Evolutionary conservation across 2,797 vertebrate species (phyloP), one percentile per base, ranked within the genome.

Genomic region (Mus spretus): DNA sequence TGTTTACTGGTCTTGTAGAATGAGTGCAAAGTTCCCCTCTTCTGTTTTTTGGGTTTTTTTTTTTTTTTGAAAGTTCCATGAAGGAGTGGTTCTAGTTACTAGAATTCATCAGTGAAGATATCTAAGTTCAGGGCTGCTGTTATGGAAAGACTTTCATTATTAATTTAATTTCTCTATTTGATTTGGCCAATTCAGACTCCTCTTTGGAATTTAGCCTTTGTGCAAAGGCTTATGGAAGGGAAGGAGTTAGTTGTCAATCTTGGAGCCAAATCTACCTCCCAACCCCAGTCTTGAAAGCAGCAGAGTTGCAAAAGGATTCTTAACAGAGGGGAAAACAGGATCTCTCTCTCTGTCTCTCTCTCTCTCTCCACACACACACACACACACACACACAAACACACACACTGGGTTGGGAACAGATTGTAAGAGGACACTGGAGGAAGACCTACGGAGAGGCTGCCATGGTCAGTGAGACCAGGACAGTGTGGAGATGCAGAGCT

Each of bases 141-240:
- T 88, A n/a, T 72, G 20, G 61, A 17, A 84, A 92, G 44, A 26
- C 67, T 84, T 89, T 95, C 31, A 22, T 79, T 93, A 72, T 47
- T 34, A 67, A 85, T 78, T 95, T 70, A 91, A 6, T 94, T 82
- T 93, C 50, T 95, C 85, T 86, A 92, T 70, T 74, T 93, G 53
- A 65, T 61, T 34, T 53, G 37, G 40, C 78, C 50, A 50, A 75
- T 57, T 95, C 50, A 24, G 47, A 47, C 44, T 70, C 22, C 83
- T 95, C 31, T 59, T 53, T 70, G 80, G 26, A 92, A 84, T 24
- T 37, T 81, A 59, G 50, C 65, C 53, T 96, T 83, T 77, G 44
- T 94, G 81, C 72, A 93, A 94, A 93, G 67, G 44, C 37, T 47
- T 84, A 57, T 14, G 90, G 82, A 91, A 37, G 34, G 61, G 34